Evolutionary conservation across 2,113 vertebrate species (phyloP).

Genomic region (Toxotes chatareus): DNA sequence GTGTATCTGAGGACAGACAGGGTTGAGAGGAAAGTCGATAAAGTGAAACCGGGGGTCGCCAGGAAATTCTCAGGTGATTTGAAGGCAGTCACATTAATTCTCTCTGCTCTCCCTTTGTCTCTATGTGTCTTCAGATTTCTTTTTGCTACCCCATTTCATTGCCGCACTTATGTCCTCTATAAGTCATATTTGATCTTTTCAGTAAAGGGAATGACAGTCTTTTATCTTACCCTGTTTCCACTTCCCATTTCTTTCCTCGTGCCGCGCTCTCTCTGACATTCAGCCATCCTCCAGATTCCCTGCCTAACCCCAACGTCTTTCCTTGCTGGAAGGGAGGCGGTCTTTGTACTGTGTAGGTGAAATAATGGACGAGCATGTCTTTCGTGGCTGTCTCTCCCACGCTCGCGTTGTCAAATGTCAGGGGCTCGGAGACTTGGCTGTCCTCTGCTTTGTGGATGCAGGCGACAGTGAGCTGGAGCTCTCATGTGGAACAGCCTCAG

Average conservation of each 20-base stretch:
- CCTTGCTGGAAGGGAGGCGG: conserved; percentile 1
- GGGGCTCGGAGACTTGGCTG: conserved; percentile 15
- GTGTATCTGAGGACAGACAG: conserved; percentile 32
- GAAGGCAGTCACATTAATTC: conserved; percentile 57
- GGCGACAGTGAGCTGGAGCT: conserved; percentile 34
- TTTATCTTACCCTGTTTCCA: conserved; percentile 54
- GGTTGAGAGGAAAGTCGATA: conserved; percentile 18
- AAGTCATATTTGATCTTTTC: conserved; percentile 70
- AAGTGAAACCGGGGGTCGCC: conserved; percentile 45
- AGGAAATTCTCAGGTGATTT: conserved; percentile 54
- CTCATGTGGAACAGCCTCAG: conserved; percentile 70
- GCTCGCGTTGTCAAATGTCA: conserved; percentile 54
- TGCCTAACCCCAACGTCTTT: conserved; percentile 6
- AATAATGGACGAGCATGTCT: conserved; percentile 40
- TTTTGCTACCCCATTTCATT: conserved; percentile 32
- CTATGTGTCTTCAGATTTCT: conserved; percentile 41
- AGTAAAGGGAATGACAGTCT: conserved; percentile 42
- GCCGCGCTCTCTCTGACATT: conserved; percentile 40
- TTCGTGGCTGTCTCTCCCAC: neutral
- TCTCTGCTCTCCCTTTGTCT: conserved; percentile 48
- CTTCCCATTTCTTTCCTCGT: conserved; percentile 31
- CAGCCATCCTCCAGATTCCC: conserved; percentile 19
- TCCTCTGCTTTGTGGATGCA: conserved; percentile 40
- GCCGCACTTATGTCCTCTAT: conserved; percentile 51
- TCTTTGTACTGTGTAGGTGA: conserved; percentile 46